Conservation (phyloP, 1,140 invertebrate species). For the Drosophila auraria region DNA sequence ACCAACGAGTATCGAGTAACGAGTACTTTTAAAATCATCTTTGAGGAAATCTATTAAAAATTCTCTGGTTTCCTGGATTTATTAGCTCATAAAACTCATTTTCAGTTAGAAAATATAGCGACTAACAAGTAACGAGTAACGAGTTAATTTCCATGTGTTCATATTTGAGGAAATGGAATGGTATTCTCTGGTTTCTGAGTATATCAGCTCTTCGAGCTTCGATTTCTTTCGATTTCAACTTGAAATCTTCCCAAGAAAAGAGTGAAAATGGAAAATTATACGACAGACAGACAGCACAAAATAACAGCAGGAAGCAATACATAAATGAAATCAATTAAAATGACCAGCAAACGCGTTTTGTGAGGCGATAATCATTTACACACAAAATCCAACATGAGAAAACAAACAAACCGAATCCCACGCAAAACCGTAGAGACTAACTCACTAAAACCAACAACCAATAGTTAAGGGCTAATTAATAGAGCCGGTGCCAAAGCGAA, state of each 20-base stretch:
- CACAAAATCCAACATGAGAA: conserved; percentile 21
- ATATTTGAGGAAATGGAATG: background rate
- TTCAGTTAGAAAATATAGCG: too few relatives aligned
- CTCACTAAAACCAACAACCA: conserved; percentile 13
- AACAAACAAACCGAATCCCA: conserved; percentile 34
- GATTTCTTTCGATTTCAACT: background rate
- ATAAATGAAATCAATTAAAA: background rate
- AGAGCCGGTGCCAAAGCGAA: conserved; percentile 43
- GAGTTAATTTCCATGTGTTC: too few relatives aligned
- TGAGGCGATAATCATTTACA: conserved; percentile 79
- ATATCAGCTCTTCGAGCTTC: background rate
- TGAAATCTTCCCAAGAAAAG: background rate
- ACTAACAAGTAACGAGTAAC: background rate
- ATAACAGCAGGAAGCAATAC: conserved; percentile 38
- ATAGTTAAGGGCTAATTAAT: conserved; percentile 25
- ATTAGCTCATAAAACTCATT: background rate
- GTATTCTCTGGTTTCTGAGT: background rate
- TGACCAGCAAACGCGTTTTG: conserved; percentile 65
- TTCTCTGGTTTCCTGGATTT: background rate
- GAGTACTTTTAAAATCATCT: background rate
- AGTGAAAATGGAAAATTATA: conserved; percentile 11
- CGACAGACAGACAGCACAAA: conserved; percentile 35
- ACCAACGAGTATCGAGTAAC: background rate
- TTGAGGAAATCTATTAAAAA: background rate
- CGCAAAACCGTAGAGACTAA: conserved; percentile 49